Conservation (phyloP, 1,140 invertebrate species). For the Drosophila paulistorum region DNA sequence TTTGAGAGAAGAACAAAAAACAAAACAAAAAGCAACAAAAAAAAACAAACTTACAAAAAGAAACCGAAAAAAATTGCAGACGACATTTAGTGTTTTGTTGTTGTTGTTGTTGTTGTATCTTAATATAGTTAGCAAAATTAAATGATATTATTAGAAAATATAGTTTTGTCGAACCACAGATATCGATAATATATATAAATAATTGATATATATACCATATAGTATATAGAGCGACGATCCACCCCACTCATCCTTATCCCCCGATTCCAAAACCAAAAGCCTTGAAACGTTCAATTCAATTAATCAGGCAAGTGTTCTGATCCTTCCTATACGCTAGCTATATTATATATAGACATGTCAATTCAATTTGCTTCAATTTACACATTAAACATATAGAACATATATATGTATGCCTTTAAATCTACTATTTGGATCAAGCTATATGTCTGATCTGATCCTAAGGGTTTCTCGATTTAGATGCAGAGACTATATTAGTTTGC, state of each 20-base stretch:
- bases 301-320: neutral
- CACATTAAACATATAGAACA: no score
- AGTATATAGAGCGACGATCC: constrained; percentile 4
- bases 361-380: constrained; percentile 1
- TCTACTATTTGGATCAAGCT: constrained; percentile 9
- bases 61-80: constrained; percentile 1
- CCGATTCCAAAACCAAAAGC: neutral
- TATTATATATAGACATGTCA: constrained; percentile 1
- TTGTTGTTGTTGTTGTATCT: neutral
- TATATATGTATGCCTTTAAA: neutral
- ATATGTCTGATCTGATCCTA: constrained; percentile 14
- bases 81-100: neutral
- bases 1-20: neutral
- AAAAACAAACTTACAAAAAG: neutral
- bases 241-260: neutral
- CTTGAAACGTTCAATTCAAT: neutral
- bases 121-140: constrained; percentile 8
- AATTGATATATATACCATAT: neutral
- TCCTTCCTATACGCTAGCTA: neutral
- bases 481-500: constrained; percentile 10
- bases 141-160: constrained; percentile 5
- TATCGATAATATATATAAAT: neutral
- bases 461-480: constrained; percentile 10
- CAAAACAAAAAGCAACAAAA: neutral
- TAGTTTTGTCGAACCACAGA: constrained; percentile 12